Conservation (phyloP, 2,113 vertebrate species). For the Polypterus bichir region DNA sequence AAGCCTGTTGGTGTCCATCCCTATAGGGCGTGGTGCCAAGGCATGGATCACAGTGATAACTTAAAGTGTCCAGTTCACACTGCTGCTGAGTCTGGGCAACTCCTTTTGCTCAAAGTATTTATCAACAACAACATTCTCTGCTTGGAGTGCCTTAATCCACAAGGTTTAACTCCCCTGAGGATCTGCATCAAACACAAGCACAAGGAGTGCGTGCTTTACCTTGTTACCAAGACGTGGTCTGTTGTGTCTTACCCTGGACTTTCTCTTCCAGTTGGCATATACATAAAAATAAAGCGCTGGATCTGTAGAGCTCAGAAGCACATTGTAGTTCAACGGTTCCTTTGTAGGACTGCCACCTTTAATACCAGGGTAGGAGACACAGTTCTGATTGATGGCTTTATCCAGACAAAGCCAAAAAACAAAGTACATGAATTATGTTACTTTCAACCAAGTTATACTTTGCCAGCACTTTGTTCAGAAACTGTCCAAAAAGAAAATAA, state of each 20-base stretch:
- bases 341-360: constrained; percentile 9
- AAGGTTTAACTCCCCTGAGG: constrained; percentile 36
- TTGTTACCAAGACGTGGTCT: constrained; percentile 48
- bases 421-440: constrained; percentile 13
- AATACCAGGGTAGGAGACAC: constrained; percentile 36
- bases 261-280: constrained; percentile 44
- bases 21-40: constrained; percentile 48
- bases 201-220: constrained; percentile 41
- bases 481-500: constrained; percentile 5
- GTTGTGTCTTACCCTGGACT: constrained; percentile 36
- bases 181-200: constrained; percentile 35
- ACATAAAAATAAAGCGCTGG: constrained; percentile 52
- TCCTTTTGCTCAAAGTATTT: constrained; percentile 55
- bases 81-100: constrained; percentile 43
- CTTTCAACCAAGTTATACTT: neutral
- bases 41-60: constrained; percentile 41
- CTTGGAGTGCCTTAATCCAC: constrained; percentile 38
- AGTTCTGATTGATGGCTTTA: constrained; percentile 53
- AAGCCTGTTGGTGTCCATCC: constrained; percentile 46
- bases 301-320: constrained; percentile 30
- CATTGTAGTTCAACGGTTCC: constrained; percentile 8
- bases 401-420: constrained; percentile 41
- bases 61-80: constrained; percentile 47
- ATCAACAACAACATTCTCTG: constrained; percentile 36
- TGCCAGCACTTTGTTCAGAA: constrained; percentile 14